Evolutionary conservation across 1,140 invertebrate species (phyloP), one percentile per base, ranked within the genome.

Genomic region (Aphaenogaster ashmeadi): DNA sequence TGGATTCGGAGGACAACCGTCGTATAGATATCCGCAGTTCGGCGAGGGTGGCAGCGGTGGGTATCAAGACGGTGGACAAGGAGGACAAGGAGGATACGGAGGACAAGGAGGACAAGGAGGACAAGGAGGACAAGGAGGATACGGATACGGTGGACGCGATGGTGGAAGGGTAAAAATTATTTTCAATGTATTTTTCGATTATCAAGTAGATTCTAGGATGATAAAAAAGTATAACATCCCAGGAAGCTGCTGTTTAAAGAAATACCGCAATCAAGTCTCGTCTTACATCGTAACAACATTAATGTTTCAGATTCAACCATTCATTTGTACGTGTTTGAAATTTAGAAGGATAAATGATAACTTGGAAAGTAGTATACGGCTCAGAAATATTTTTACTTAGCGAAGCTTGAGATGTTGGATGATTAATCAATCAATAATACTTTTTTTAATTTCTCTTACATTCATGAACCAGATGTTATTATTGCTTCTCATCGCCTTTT

Each of bases 1-100:
- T 27, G 86, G 83, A 52, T 93, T 90, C 66, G 89, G 91, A 36
- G 77, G 83, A 84, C 87, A 92, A 62, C 86, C 90, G 36, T 56
- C 90, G 27, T 93, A 94, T 66, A 90, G 92, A 81, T 27, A 88
- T 54, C 92, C 93, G 6, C 91, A 90, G n/a, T 93, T 92, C 66
- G 89, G 80, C 21, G 87, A 88, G n/a, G 85, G 87, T 38, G 74
- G 87, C 44, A 79, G 87, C 38, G 87, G 80, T 13, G 89, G 89
- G 8, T 92, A 88, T 36, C 90, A 90, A 33, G 89, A 88, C 33
- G 81, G 87, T 11, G 83, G 75, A 33, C 86, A 87, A 27, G 87
- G 81, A 56, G 83, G 66, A 67, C 36, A 44, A 67, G 64, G 64
- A 67, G 64, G 64, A 21, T 11, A 66, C n/a, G 62, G 47, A 15